Evolutionary conservation across 2,797 vertebrate species (phyloP).

Genomic region (Cirrhinus mrigala): DNA sequence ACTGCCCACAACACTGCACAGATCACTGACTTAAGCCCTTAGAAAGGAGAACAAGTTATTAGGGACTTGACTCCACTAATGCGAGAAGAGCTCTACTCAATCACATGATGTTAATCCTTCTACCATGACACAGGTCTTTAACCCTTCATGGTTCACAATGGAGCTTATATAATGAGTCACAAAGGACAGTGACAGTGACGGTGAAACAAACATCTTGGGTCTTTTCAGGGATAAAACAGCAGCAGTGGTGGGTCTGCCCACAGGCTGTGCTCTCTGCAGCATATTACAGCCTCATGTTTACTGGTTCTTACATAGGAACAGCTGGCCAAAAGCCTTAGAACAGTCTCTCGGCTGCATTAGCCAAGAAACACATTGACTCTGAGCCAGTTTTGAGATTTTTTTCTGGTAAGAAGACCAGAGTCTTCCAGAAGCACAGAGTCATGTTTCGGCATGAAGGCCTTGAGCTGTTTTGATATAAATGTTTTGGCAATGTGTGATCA

Average conservation of each 20-base stretch:
- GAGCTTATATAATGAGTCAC: neutral
- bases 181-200: neutral
- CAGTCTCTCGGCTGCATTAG: neutral
- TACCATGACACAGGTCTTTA: slow-evolving; percentile 39
- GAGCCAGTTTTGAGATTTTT: neutral
- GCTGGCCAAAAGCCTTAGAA: neutral
- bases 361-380: neutral
- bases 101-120: slow-evolving; percentile 48
- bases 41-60: slow-evolving; percentile 1
- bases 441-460: neutral
- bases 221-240: neutral
- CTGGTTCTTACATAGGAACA: slow-evolving; percentile 9
- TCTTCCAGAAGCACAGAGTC: neutral
- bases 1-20: neutral
- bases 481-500: neutral
- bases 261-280: neutral
- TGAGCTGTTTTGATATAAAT: neutral
- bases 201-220: neutral
- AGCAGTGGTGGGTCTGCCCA: neutral
- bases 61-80: slow-evolving; percentile 31
- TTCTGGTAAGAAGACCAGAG: neutral
- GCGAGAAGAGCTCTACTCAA: neutral
- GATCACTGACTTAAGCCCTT: slow-evolving; percentile 8
- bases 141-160: slow-evolving; percentile 32
- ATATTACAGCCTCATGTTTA: neutral